Evolutionary conservation across 2,888 invertebrate species (phyloP).

Genomic region (Metopia argyrocephala): DNA sequence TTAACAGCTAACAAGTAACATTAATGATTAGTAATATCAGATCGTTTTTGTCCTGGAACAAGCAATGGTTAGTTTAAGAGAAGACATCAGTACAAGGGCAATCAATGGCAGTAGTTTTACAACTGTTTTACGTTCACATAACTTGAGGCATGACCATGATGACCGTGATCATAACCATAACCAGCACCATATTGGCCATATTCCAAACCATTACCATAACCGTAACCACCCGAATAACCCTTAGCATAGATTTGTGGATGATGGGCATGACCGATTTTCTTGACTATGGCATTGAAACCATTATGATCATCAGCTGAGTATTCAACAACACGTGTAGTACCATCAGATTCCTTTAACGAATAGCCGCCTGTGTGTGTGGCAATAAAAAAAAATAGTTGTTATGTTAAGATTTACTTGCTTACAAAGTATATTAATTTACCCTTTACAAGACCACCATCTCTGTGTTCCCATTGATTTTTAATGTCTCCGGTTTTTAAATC

Average conservation of each 20-base stretch:
- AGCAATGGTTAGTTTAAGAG: not conserved
- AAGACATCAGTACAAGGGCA: not conserved
- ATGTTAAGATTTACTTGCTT: not conserved
- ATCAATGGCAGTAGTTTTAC: conserved; percentile 35
- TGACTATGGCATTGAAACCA: conserved; percentile 80
- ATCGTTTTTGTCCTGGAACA: conserved; percentile 20
- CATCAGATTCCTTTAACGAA: conserved; percentile 79
- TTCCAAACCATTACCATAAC: conserved; percentile 62
- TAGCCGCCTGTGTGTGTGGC: conserved; percentile 78
- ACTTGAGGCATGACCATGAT: conserved; percentile 73
- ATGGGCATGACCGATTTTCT: conserved; percentile 78
- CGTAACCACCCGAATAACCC: conserved; percentile 67
- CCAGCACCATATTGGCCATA: conserved; percentile 66
- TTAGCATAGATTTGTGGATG: conserved; percentile 73
- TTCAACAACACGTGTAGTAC: conserved; percentile 79
- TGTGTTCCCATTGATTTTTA: conserved; percentile 79
- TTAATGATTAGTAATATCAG: conserved; percentile 44
- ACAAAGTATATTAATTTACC: conserved; percentile 65
- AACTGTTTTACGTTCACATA: conserved; percentile 73
- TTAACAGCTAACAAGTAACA: conserved; percentile 41
- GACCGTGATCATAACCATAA: conserved; percentile 66
- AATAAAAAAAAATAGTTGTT: not conserved
- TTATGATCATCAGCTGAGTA: conserved; percentile 79
- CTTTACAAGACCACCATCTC: conserved; percentile 80
- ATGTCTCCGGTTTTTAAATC: conserved; percentile 79